These are phyloP conservation scores for Oryzias curvinotus DNA, from an alignment of 2,113 vertebrate genomes.

Conservation along the genomic window DNA sequence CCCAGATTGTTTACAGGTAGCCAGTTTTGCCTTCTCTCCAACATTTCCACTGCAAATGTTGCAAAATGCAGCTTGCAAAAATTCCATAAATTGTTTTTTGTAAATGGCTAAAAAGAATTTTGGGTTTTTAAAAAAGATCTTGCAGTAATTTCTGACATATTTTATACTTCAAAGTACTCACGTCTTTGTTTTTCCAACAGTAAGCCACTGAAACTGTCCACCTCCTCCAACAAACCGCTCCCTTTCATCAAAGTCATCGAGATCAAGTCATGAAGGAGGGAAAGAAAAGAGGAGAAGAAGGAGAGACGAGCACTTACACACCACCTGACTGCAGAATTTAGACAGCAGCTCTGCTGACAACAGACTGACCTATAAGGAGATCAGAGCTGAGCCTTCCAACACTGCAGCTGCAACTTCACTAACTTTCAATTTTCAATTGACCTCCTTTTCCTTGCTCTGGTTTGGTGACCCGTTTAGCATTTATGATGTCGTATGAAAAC, in stretches of 20 bases:
- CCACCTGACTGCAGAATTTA: constrained; percentile 11
- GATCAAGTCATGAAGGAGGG: constrained; percentile 75
- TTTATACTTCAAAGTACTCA: neutral
- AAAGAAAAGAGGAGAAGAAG: neutral
- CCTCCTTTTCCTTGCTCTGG: constrained; percentile 3
- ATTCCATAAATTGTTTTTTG: neutral
- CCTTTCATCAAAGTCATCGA: constrained; percentile 93
- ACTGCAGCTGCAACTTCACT: constrained; percentile 5
- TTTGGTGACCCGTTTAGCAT: constrained; percentile 13
- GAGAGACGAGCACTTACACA: neutral
- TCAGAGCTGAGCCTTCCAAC: constrained; percentile 9
- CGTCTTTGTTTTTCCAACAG: constrained; percentile 57
- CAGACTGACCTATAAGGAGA: neutral
- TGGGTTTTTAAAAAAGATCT: no score
- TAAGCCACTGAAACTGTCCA: constrained; percentile 76
- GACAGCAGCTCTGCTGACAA: constrained; percentile 12
- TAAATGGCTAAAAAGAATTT: neutral
- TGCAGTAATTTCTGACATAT: no score
- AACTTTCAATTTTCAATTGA: constrained; percentile 4
- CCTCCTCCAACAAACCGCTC: constrained; percentile 80
- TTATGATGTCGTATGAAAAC: constrained; percentile 12
- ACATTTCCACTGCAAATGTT: neutral
- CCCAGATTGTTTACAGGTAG: constrained; percentile 85
- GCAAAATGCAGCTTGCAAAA: neutral
- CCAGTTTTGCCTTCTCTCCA: neutral